A percentile compares a stretch with the other conserved stretches of the same genome.
These are phyloP conservation scores for Caenorhabditis sinica DNA, from an alignment of 2,888 invertebrate genomes.

Conservation along the genomic window DNA sequence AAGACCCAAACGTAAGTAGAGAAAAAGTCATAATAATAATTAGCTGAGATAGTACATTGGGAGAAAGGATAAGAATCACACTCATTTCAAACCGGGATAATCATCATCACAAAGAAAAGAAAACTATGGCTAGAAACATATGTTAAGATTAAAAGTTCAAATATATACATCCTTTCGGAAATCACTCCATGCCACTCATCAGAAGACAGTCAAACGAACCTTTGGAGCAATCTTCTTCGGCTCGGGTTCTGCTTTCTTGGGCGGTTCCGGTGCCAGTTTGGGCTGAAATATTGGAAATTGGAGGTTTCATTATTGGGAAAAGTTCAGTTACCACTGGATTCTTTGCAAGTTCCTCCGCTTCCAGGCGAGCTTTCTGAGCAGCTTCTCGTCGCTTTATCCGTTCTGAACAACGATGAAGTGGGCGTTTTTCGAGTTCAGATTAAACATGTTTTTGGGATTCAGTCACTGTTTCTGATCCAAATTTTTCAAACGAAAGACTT, in stretches of 20 bases:
- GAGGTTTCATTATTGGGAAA: neutral
- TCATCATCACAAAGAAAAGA: slow-evolving; percentile 18
- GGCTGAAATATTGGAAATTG: slow-evolving; percentile 49
- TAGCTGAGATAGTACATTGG: slow-evolving; percentile 7
- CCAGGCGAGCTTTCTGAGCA: slow-evolving; percentile 71
- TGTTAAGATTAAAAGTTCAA: neutral
- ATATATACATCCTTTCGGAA: slow-evolving; percentile 1
- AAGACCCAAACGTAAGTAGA: neutral
- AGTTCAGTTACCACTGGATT: slow-evolving; percentile 59
- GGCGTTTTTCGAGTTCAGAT: too few species aligned
- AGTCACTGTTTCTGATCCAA: too few species aligned
- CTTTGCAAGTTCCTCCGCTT: slow-evolving; percentile 72
- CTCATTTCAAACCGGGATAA: slow-evolving; percentile 45
- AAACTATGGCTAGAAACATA: neutral
- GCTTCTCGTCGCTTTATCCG: slow-evolving; percentile 79
- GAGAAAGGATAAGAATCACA: slow-evolving; percentile 15
- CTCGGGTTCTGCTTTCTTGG: slow-evolving; percentile 45
- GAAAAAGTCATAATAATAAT: neutral
- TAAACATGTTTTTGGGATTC: too few species aligned
- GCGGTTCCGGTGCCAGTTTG: slow-evolving; percentile 64
- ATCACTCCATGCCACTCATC: slow-evolving; percentile 31
- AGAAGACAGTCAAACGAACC: slow-evolving; percentile 68
- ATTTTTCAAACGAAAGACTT: slow-evolving; percentile 59
- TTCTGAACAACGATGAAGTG: slow-evolving; percentile 76
- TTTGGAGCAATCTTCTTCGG: slow-evolving; percentile 56